phyloP scores from a whole-genome alignment of 2,797 vertebrate genomes.

The Gila robusta region DNA sequence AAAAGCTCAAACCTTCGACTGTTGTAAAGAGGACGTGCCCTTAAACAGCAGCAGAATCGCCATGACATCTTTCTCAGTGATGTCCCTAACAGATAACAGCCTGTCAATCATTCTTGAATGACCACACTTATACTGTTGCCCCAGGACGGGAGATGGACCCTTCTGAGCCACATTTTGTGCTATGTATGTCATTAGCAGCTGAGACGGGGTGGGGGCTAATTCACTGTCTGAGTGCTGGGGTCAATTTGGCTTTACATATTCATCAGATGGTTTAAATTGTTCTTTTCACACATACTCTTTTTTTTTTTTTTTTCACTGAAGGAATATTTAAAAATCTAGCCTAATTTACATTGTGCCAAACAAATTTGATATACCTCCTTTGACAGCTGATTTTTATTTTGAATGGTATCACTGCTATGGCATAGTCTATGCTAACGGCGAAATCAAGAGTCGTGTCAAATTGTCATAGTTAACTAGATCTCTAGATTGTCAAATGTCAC shows the following conservation, averaged over 20 bases:
- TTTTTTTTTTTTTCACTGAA: not conserved
- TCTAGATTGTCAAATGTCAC: not conserved
- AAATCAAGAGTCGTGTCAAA: not conserved
- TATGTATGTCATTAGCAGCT: not conserved
- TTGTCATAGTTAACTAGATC: not conserved
- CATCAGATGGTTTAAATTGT: slow-evolving; percentile 3
- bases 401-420: not conserved
- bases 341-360: not conserved
- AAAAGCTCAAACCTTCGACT: slow-evolving; percentile 33
- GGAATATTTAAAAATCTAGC: not conserved
- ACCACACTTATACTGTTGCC: not conserved
- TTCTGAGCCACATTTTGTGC: not conserved
- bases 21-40: slow-evolving; percentile 48
- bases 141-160: not conserved
- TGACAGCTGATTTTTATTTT: not conserved
- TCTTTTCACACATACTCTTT: not conserved
- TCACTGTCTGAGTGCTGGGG: not conserved
- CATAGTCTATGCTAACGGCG: not conserved
- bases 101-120: slow-evolving; percentile 24
- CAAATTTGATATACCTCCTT: not conserved
- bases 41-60: slow-evolving; percentile 25
- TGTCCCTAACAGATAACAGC: not conserved
- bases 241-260: slow-evolving; percentile 11
- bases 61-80: slow-evolving; percentile 12
- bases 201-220: not conserved